Evolutionary conservation across 1,140 invertebrate species (phyloP).

Genomic region (Lasioglossum baleicum): DNA sequence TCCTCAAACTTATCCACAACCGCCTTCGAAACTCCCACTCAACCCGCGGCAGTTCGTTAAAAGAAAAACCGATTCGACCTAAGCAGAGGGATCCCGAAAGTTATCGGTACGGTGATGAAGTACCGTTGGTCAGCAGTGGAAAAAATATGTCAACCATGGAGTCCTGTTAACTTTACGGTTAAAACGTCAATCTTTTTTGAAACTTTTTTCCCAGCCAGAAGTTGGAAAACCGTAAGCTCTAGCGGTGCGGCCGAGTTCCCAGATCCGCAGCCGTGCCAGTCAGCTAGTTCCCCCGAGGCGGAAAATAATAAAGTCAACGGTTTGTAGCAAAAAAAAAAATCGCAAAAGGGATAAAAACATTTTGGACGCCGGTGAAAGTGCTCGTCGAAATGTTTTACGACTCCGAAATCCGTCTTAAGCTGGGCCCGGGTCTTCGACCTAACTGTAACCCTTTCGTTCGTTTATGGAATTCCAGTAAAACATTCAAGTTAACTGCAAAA

Average conservation of each 20-base stretch:
- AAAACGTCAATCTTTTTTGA: constrained; percentile 61
- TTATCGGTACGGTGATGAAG: background rate
- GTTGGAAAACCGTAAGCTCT: constrained; percentile 19
- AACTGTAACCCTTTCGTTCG: constrained; percentile 61
- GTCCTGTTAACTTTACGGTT: constrained; percentile 56
- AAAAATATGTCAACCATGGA: constrained; percentile 60
- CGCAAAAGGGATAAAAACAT: background rate
- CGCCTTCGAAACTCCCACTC: too few relatives aligned
- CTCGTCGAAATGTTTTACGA: constrained; percentile 38
- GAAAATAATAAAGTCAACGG: constrained; percentile 42
- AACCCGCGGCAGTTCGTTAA: background rate
- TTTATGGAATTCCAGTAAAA: constrained; percentile 59
- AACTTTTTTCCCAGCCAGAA: constrained; percentile 24
- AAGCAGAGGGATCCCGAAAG: background rate
- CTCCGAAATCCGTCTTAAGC: background rate
- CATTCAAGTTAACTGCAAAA: constrained; percentile 60
- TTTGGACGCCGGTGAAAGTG: constrained; percentile 42
- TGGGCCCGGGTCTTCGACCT: constrained; percentile 1
- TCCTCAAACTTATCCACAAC: too few relatives aligned
- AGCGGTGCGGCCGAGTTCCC: constrained; percentile 22
- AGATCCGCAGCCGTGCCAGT: background rate
- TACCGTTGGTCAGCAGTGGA: background rate
- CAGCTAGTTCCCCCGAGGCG: background rate
- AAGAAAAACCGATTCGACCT: background rate
- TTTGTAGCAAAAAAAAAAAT: background rate